These are phyloP conservation scores for Rhogogaster chlorosoma DNA, from an alignment of 2,888 invertebrate species.

Conservation along the genomic window DNA sequence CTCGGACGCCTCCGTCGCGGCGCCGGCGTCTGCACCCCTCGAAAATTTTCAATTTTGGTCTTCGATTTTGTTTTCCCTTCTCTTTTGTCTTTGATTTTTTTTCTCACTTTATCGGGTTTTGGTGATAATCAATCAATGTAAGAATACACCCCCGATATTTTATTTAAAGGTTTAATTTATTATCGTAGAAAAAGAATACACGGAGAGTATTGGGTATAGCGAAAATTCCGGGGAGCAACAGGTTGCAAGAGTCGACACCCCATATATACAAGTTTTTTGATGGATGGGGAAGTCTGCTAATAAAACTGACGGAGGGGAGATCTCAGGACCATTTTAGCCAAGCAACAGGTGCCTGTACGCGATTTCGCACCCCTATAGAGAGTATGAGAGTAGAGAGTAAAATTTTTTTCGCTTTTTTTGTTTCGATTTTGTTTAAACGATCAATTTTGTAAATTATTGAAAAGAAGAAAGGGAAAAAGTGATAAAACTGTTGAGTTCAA, in stretches of 20 bases:
- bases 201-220: background rate
- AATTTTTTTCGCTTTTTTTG: background rate
- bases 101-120: background rate
- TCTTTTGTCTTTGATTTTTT: background rate
- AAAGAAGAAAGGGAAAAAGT: no score
- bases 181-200: background rate
- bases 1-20: background rate
- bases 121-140: background rate
- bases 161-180: background rate
- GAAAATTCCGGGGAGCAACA: background rate
- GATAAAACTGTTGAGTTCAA: no score
- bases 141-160: no score
- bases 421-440: no score
- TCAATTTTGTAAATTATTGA: no score
- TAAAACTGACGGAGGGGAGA: background rate
- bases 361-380: background rate
- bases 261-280: slow-evolving; percentile 27
- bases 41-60: background rate
- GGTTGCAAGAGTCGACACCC: slow-evolving; percentile 15
- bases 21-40: background rate
- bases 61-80: background rate
- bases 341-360: slow-evolving; percentile 8
- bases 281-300: slow-evolving; percentile 1
- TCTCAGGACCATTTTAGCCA: background rate
- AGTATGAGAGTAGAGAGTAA: background rate